Conservation (phyloP, 1,140 invertebrate species). For the Neomicropteryx cornuta region DNA sequence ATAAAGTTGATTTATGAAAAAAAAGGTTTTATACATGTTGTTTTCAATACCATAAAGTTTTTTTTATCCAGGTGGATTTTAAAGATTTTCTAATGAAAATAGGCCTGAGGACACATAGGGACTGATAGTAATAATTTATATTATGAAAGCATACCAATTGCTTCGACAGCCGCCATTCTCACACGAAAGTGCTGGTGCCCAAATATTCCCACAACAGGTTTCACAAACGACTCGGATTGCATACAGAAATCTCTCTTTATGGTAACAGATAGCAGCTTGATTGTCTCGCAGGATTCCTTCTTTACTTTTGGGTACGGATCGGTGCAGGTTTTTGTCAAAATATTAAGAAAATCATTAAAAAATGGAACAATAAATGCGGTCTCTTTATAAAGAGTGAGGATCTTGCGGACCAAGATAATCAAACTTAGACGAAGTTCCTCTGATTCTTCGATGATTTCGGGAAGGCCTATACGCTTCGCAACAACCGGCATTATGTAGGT, state of each 20-base stretch:
- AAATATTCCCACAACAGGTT: conserved; percentile 59
- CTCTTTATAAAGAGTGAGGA: conserved; percentile 53
- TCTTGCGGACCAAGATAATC: conserved; percentile 48
- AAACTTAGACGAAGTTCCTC: conserved; percentile 75
- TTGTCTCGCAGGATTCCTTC: conserved; percentile 59
- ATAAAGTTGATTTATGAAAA: no score
- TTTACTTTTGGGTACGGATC: conserved; percentile 74
- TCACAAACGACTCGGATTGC: conserved; percentile 57
- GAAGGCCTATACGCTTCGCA: conserved; percentile 60
- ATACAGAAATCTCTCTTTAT: conserved; percentile 60
- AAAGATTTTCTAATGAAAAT: no score
- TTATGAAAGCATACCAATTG: conserved; percentile 60
- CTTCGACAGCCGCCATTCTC: conserved; percentile 56
- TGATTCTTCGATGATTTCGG: conserved; percentile 68
- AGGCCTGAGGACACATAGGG: no score
- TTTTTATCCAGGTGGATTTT: no score
- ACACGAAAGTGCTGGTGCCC: conserved; percentile 74
- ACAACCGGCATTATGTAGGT: conserved; percentile 66
- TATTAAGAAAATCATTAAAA: conserved; percentile 62
- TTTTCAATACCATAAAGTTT: no score
- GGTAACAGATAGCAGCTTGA: conserved; percentile 50
- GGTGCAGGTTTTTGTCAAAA: conserved; percentile 56
- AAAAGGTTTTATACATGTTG: no score
- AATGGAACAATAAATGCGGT: conserved; percentile 46
- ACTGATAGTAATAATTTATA: no score